Evolutionary conservation across 1,140 invertebrate species (phyloP).

Genomic region (Aplysia californica): DNA sequence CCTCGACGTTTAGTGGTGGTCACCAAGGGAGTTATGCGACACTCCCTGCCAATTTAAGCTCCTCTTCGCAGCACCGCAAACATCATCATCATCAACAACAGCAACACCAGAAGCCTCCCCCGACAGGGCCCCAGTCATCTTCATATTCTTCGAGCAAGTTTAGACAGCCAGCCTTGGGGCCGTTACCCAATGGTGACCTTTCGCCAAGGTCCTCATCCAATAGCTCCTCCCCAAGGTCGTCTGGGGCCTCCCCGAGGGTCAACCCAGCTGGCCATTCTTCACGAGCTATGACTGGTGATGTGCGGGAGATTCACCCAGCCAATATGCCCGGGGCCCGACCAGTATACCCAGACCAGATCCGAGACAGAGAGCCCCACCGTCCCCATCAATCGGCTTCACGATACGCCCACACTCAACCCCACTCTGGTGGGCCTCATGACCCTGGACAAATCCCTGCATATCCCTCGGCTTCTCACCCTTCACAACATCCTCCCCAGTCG

Average conservation of each 20-base stretch:
- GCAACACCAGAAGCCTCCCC: constrained; percentile 29
- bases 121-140: constrained; percentile 71
- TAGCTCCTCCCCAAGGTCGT: constrained; percentile 8
- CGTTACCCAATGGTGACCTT: constrained; percentile 18
- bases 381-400: not conserved
- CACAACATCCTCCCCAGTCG: not conserved
- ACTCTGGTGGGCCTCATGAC: not conserved
- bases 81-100: constrained; percentile 25
- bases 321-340: not conserved
- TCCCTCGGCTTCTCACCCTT: not conserved
- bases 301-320: not conserved
- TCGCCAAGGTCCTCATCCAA: no score
- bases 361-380: not conserved
- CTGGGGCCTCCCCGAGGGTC: not conserved
- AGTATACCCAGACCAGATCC: not conserved
- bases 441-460: not conserved
- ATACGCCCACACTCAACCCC: not conserved
- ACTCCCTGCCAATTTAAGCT: no score
- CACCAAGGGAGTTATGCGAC: no score
- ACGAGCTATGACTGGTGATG: not conserved
- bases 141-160: constrained; percentile 27
- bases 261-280: not conserved
- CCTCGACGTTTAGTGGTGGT: constrained; percentile 75
- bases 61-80: constrained; percentile 33
- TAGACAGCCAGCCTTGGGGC: constrained; percentile 18